phyloP scores from a whole-genome alignment of 2,113 vertebrate species.

The Speoplatyrhinus poulsoni region DNA sequence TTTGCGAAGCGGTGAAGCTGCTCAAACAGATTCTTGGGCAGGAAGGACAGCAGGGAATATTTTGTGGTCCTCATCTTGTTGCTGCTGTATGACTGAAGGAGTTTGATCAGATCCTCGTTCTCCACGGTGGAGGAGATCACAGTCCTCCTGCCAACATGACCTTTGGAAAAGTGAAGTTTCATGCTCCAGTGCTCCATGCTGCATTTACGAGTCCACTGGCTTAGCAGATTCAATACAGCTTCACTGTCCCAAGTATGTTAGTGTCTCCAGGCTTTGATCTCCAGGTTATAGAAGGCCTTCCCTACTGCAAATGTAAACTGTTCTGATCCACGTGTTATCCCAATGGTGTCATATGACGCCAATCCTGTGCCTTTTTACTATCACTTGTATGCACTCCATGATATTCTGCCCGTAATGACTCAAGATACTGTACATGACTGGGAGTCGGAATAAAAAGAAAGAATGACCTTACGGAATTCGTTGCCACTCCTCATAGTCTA shows the following conservation, averaged over 20 bases:
- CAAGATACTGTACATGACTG: background rate
- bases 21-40: constrained; percentile 76
- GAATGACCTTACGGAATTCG: background rate
- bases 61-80: constrained; percentile 72
- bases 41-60: constrained; percentile 71
- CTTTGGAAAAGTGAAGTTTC: background rate
- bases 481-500: constrained; percentile 53
- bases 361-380: background rate
- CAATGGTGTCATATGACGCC: background rate
- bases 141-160: constrained; percentile 37
- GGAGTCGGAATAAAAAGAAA: background rate
- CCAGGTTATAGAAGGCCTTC: background rate
- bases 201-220: constrained; percentile 33
- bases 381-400: background rate
- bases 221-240: background rate
- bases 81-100: constrained; percentile 29
- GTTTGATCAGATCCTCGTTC: constrained; percentile 36
- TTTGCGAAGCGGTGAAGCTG: constrained; percentile 74
- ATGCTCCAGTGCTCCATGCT: background rate
- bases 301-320: background rate
- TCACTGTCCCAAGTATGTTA: background rate
- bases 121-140: constrained; percentile 52
- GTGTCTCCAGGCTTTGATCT: background rate
- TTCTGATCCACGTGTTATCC: background rate
- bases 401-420: background rate